Evolutionary conservation across 2,888 invertebrate genomes (phyloP).

Genomic region (Podabrus alpinus): DNA sequence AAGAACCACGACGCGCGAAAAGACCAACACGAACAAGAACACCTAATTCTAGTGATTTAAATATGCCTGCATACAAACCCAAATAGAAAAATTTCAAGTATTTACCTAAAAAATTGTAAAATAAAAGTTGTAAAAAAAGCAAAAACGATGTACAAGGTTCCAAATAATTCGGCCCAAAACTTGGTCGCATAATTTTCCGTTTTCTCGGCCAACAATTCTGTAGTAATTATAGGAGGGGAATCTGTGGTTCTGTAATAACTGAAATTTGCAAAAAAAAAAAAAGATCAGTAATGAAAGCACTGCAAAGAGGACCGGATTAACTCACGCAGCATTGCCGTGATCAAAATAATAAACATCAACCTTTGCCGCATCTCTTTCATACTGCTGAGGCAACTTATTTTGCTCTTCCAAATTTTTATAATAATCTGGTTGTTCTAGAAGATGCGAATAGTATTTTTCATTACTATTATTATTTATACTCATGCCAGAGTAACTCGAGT

Average conservation of each 20-base stretch:
- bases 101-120: conserved; percentile 61
- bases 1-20: no score
- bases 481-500: conserved; percentile 5
- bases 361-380: conserved; percentile 39
- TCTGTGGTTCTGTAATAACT: conserved; percentile 68
- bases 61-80: no score
- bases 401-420: conserved; percentile 4
- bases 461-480: not conserved
- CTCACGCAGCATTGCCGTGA: conserved; percentile 66
- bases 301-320: not conserved
- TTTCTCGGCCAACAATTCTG: conserved; percentile 63
- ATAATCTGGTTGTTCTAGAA: not conserved
- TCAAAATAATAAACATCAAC: conserved; percentile 72
- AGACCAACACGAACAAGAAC: no score
- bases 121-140: conserved; percentile 65
- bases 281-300: no score
- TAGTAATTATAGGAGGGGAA: conserved; percentile 61
- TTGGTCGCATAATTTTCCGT: conserved; percentile 63
- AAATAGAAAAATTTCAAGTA: not conserved
- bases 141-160: conserved; percentile 63
- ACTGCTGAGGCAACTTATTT: not conserved
- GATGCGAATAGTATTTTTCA: not conserved
- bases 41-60: no score
- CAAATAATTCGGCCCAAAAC: conserved; percentile 72
- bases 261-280: conserved; percentile 27